Evolutionary conservation across 2,797 vertebrate species (phyloP), one percentile per base, ranked within the genome.

Genomic region (Peromyscus melanophrys): DNA sequence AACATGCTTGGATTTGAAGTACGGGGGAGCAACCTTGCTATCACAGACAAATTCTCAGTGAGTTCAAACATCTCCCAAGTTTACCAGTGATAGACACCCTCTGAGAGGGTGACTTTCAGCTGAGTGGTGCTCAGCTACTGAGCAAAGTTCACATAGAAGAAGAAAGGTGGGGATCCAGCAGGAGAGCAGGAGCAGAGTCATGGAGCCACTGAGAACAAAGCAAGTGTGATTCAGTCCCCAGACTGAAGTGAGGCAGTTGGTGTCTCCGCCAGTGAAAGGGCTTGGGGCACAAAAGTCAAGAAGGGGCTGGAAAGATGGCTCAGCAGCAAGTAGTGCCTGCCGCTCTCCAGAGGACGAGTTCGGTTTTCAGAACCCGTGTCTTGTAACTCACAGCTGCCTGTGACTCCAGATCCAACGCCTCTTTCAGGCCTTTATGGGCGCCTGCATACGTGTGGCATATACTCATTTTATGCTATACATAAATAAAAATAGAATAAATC

Each of bases 131-230:
- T 49, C n/a, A 43, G 63, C 29, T 40, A 25, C 81, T 1, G 7
- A 40, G 78, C 78, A 9, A 11, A 57, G 40, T 27, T 37, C 29
- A 55, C 63, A 63, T 0, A 1, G 8, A 34, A 37, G 21, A 12
- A 40, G 88, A 34, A 61, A 40, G 37, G 49, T 0, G 11, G 8
- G 16, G 2, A 17, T 4, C 8, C 5, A 0, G 0, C 0, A 17
- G 37, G 21, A 27, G 55, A 49, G 1, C 2, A 57, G 46, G 4
- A 9, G 17, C 40, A 2, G 71, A 63, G 13, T 4, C 1, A 0
- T 0, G 6, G 25, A 25, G 16, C 6, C 73, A 0, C 19, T 34
- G 1, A 52, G 11, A 23, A 1, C 37, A 8, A 25, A 2, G 46
- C 19, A 43, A 8, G 46, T 12, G 0, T 1, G 4, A 5, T n/a